These are phyloP conservation scores for Camponotus fellah DNA, from an alignment of 2,888 invertebrate genomes.

Conservation along the genomic window DNA sequence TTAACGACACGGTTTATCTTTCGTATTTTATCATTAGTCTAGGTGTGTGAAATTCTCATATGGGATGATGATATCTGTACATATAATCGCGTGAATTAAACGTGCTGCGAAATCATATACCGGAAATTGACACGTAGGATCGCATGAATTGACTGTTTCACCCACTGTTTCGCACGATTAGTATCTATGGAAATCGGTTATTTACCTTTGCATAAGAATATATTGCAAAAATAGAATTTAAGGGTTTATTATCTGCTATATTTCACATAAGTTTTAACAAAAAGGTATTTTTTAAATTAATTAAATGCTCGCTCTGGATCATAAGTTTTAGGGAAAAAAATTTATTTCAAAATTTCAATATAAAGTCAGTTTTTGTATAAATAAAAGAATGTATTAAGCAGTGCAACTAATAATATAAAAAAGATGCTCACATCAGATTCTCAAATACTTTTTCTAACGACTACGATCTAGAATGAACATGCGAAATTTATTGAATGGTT, in stretches of 20 bases:
- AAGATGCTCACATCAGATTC: background rate
- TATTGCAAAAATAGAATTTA: background rate
- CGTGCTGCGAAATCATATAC: conserved; percentile 37
- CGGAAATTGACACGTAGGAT: background rate
- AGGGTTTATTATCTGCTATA: background rate
- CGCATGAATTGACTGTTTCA: background rate
- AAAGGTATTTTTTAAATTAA: conserved; percentile 5
- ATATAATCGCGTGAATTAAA: conserved; percentile 53
- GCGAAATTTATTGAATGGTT: conserved; percentile 8
- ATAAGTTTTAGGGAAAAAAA: background rate
- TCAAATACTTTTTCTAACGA: background rate
- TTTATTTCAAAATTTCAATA: background rate
- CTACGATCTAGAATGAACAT: conserved; percentile 3
- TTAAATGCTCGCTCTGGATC: background rate
- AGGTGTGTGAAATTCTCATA: conserved; percentile 76
- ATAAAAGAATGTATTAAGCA: background rate
- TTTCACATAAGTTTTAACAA: background rate
- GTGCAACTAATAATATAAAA: background rate
- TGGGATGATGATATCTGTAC: conserved; percentile 45
- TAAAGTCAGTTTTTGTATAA: background rate
- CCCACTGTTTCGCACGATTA: background rate
- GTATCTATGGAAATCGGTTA: background rate
- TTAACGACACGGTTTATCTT: conserved; percentile 67
- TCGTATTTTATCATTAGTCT: conserved; percentile 65
- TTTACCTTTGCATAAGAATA: background rate